Conservation (phyloP, 1,140 invertebrate genomes). For the Meloidogyne exigua region DNA sequence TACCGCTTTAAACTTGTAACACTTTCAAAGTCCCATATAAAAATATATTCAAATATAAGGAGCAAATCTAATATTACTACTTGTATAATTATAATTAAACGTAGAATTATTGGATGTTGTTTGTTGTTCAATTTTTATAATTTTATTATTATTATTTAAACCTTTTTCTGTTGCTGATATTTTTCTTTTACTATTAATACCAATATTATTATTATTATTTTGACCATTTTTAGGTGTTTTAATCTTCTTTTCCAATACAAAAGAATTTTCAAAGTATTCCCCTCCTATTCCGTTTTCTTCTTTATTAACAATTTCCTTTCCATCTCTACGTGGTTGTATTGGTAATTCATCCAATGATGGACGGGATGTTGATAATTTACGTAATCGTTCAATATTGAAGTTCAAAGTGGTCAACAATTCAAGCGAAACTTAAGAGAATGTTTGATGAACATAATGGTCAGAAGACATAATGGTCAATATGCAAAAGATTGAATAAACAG, state of each 20-base stretch:
- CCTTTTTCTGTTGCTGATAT: neutral
- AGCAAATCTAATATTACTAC: neutral
- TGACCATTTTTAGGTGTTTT: neutral
- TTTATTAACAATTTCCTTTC: conserved; percentile 5
- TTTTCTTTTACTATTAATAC: neutral
- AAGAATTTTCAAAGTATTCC: neutral
- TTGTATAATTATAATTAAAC: neutral
- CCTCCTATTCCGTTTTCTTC: neutral
- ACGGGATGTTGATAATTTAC: neutral
- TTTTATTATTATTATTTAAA: neutral
- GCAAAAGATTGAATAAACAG: no score
- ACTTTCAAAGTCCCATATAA: no score
- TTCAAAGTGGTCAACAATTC: neutral
- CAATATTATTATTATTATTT: no score
- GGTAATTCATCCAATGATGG: conserved; percentile 22
- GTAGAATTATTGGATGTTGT: neutral
- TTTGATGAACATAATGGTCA: neutral
- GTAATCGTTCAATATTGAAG: conserved; percentile 23
- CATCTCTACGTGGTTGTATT: conserved; percentile 17
- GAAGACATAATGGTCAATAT: no score
- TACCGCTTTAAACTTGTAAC: no score
- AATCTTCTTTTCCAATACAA: neutral
- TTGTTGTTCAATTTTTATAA: neutral
- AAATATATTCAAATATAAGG: neutral
- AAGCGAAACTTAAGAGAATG: neutral